phyloP scores from a whole-genome alignment of 2,888 invertebrate genomes.

The Macroteleia sp. region DNA sequence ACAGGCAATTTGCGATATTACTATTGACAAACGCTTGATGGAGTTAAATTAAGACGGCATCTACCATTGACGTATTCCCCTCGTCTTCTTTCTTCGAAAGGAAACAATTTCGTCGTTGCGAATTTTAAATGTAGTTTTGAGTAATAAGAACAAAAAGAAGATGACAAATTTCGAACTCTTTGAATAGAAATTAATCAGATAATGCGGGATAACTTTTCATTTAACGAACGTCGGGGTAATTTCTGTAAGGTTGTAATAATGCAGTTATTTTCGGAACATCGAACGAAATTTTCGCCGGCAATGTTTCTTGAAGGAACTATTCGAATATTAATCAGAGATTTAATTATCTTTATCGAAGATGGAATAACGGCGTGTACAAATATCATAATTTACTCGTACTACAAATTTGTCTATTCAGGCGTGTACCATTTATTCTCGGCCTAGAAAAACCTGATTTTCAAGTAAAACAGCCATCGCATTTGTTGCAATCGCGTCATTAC shows the following conservation, averaged over 20 bases:
- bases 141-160: conserved; percentile 13
- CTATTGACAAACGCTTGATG: conserved; percentile 79
- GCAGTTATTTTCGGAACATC: conserved; percentile 33
- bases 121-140: conserved; percentile 43
- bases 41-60: conserved; percentile 79
- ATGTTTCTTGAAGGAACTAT: conserved; percentile 16
- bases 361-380: conserved; percentile 5
- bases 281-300: conserved; percentile 11
- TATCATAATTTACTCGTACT: conserved; percentile 34
- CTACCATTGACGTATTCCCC: conserved; percentile 64
- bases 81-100: conserved; percentile 46
- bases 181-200: conserved; percentile 24
- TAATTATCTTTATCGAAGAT: conserved; percentile 48
- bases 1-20: conserved; percentile 78
- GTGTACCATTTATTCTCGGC: conserved; percentile 56
- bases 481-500: conserved; percentile 65
- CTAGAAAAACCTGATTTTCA: conserved; percentile 56
- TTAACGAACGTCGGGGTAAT: conserved; percentile 8
- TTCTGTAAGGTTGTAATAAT: conserved; percentile 14
- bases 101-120: conserved; percentile 43
- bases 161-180: too few relatives aligned
- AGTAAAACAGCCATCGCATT: conserved; percentile 56
- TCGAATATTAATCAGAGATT: conserved; percentile 54
- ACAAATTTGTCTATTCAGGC: conserved; percentile 57
- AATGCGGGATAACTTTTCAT: conserved; percentile 11